phyloP scores from a whole-genome alignment of 92 coral and sea anemone genomes.

The Phenganax marumi region DNA sequence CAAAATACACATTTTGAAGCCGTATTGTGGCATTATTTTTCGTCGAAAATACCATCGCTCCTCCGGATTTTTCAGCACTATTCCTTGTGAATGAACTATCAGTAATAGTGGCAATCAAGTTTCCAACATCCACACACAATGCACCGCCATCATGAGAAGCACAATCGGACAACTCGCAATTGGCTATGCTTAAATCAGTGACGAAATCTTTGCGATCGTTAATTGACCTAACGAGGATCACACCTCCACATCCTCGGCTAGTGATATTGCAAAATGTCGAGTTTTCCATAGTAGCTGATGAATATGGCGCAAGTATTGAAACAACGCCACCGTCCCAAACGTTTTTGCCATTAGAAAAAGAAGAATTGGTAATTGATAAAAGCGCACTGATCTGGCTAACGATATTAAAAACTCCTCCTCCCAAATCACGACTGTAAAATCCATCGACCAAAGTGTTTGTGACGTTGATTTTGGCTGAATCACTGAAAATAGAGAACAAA shows the following conservation, averaged over 20 bases:
- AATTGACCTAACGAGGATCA: not conserved
- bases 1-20: no score
- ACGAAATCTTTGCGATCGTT: not conserved
- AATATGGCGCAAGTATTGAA: conserved; percentile 10
- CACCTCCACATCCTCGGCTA: conserved; percentile 7
- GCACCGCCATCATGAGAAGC: no score
- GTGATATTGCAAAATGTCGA: conserved; percentile 24
- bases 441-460: not conserved
- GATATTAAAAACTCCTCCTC: conserved; percentile 29
- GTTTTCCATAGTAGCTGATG: not conserved
- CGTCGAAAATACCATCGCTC: not conserved
- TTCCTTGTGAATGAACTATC: not conserved
- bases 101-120: not conserved
- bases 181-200: not conserved
- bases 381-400: not conserved
- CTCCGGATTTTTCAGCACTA: conserved; percentile 32
- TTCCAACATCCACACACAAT: no score
- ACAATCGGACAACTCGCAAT: not conserved
- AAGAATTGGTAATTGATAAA: conserved; percentile 19
- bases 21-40: no score
- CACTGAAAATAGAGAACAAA: conserved; percentile 9
- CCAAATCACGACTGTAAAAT: not conserved
- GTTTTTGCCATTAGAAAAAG: conserved; percentile 1
- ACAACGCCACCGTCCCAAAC: conserved; percentile 31
- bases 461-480: not conserved